These are phyloP conservation scores for Epirrita christyi DNA, from an alignment of 2,888 invertebrate species.

Conservation along the genomic window DNA sequence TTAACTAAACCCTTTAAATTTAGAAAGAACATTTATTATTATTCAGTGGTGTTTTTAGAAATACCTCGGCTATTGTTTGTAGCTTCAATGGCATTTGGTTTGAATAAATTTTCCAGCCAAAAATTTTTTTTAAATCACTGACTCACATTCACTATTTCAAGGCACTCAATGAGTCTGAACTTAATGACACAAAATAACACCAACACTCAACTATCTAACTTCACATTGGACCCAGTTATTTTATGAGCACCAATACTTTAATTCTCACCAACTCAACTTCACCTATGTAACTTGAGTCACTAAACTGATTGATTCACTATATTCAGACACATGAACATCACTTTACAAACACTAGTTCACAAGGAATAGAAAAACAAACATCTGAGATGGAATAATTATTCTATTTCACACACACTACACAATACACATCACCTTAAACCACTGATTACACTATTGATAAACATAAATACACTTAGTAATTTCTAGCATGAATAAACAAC, in stretches of 20 bases:
- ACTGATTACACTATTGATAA: conserved; percentile 72
- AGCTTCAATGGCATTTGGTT: conserved; percentile 10
- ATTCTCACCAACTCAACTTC: conserved; percentile 22
- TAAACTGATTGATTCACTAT: conserved; percentile 24
- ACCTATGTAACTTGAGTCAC: conserved; percentile 22
- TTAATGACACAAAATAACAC: conserved; percentile 22
- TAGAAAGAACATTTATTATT: neutral
- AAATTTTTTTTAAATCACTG: conserved; percentile 6
- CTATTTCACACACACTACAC: conserved; percentile 82
- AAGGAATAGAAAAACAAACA: conserved; percentile 81
- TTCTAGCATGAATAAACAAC: conserved; percentile 56
- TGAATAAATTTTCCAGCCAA: conserved; percentile 6
- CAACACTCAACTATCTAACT: conserved; percentile 20
- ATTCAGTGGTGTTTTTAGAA: neutral
- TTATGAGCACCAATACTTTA: conserved; percentile 3
- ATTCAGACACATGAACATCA: conserved; percentile 32
- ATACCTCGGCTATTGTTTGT: neutral
- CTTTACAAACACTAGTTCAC: conserved; percentile 51
- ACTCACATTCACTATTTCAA: conserved; percentile 23
- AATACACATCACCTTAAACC: conserved; percentile 80
- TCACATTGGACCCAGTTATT: conserved; percentile 17
- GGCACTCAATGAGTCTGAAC: conserved; percentile 14
- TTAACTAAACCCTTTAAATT: neutral
- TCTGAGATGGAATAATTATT: conserved; percentile 73
- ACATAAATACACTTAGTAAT: conserved; percentile 63